Evolutionary conservation across 1,140 invertebrate genomes (phyloP).

Genomic region (Temnothorax nylanderi): DNA sequence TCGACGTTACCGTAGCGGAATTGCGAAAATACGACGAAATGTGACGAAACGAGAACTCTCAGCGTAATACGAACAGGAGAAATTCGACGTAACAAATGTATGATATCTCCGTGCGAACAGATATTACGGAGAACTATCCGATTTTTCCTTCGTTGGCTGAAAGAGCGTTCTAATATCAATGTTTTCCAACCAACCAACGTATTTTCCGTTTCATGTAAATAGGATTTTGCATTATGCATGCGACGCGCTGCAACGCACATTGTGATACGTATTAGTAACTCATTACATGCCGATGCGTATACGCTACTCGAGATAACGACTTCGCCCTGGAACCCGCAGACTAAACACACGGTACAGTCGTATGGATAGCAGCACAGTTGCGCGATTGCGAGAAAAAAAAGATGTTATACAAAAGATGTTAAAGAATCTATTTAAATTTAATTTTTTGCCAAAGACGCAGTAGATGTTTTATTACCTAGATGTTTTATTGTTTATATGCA

Average conservation of each 20-base stretch:
- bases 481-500: not conserved
- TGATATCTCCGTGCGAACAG: not conserved
- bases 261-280: conserved; percentile 48
- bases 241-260: conserved; percentile 7
- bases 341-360: not conserved
- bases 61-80: not conserved
- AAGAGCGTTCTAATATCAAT: not conserved
- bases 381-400: not conserved
- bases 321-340: not conserved
- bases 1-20: conserved; percentile 2
- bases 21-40: conserved; percentile 30
- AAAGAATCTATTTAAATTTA: not conserved
- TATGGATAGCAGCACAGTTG: conserved; percentile 3
- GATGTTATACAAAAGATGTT: not conserved
- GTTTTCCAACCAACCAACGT: not conserved
- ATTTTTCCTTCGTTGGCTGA: not conserved
- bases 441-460: not conserved
- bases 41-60: not conserved
- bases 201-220: conserved; percentile 49
- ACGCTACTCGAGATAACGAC: conserved; percentile 42
- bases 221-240: conserved; percentile 45
- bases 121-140: not conserved
- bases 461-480: not conserved
- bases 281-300: conserved; percentile 38
- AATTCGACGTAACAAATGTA: not conserved